Evolutionary conservation across 53 echinoderm and acorn worm species (phyloP), one percentile per base, ranked within the genome.

Genomic region (Henricia sp.): DNA sequence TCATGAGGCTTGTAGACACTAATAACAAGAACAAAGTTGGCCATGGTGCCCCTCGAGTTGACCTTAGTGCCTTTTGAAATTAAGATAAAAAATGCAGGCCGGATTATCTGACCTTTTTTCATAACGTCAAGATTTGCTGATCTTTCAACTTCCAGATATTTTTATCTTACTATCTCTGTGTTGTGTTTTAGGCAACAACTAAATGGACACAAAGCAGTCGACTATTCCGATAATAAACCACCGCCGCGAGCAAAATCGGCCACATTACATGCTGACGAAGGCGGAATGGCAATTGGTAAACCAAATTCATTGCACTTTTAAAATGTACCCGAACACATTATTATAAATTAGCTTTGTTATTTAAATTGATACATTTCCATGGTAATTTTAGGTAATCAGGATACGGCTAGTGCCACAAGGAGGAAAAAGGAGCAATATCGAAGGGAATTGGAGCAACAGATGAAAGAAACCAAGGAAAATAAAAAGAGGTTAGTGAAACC

Each of bases 361-460:
- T n/a, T n/a, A n/a, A n/a, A n/a, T n/a, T 66, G 6, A 13, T 53
- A 21, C 66, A 9, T 13, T 40, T 17, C 4, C 13, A 3, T 69
- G 17, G 41, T 20, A 40, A 17, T 70, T 38, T 14, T 60, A 97
- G 97, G 97, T 36, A 88, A 88, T 30, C 78, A 92, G 16, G 92
- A 93, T 50, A 94, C 88, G 30, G 88, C 69, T 50, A 97, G 97
- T 83, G 97, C 97, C 51, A 83, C 82, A 23, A 86, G 90, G 40
- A 74, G 89, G 38, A 97, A 97, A 84, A 97, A 97, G 51, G 94
- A 92, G 38, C 92, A 91, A 53, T 97, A 97, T 77, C 87, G 94
- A 1, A 72, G 72, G 50, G 97, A 97, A 67, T 83, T 97, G 33
- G 97, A 94, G 38, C 85, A 90, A 37, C 97, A 97, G 50, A 97